Evolutionary conservation across 2,113 vertebrate species (phyloP).

Genomic region (Pseudolaguvia tuberculata): DNA sequence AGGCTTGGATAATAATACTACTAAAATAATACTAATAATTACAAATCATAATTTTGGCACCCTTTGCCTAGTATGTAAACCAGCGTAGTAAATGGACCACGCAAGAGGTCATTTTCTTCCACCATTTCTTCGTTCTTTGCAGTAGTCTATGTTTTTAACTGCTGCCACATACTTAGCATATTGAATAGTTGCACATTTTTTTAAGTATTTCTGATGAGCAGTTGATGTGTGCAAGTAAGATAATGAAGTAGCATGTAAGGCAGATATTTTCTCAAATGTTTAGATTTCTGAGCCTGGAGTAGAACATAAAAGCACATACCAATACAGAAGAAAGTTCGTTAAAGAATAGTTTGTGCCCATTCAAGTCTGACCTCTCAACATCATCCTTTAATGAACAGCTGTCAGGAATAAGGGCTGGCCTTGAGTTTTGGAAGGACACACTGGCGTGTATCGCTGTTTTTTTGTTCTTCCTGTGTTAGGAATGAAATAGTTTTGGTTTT

Average conservation of each 20-base stretch:
- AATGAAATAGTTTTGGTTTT: not conserved
- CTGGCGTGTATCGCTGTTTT: not conserved
- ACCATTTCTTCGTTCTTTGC: too few relatives aligned
- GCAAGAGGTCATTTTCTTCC: too few relatives aligned
- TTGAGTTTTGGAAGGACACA: slow-evolving; percentile 50
- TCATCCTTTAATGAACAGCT: slow-evolving; percentile 41
- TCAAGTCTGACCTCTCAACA: slow-evolving; percentile 41
- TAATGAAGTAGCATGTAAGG: too few relatives aligned
- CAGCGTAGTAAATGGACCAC: too few relatives aligned
- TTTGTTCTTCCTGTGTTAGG: slow-evolving; percentile 1
- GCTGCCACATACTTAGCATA: not conserved
- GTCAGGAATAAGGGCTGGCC: slow-evolving; percentile 48
- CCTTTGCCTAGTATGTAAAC: too few relatives aligned
- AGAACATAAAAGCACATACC: too few relatives aligned
- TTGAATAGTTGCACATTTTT: not conserved
- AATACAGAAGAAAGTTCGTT: slow-evolving; percentile 34
- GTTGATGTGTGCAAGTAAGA: not conserved
- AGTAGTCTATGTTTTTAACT: not conserved
- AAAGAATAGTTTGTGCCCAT: slow-evolving; percentile 45
- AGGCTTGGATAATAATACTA: too few relatives aligned
- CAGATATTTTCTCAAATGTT: too few relatives aligned
- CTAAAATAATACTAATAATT: too few relatives aligned
- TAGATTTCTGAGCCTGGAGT: slow-evolving; percentile 22
- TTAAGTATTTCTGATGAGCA: not conserved
- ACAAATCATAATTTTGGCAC: too few relatives aligned